Conservation (phyloP, 2,113 vertebrate species). For the Aphelocoma coerulescens region DNA sequence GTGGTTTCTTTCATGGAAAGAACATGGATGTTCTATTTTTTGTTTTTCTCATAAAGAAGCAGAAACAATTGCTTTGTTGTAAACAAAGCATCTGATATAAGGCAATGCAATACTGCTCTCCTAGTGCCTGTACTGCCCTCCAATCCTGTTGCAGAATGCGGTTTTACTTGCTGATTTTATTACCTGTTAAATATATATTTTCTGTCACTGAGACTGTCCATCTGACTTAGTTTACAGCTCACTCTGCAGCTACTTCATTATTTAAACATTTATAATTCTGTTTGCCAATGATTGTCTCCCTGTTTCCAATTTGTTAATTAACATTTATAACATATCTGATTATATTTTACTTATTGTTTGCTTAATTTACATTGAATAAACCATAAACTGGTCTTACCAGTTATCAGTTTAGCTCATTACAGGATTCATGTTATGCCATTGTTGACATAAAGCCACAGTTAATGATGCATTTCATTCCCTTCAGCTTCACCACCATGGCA, state of each 20-base stretch:
- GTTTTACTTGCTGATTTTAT: background rate
- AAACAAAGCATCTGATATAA: background rate
- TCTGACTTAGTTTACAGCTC: background rate
- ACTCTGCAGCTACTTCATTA: background rate
- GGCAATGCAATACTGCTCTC: background rate
- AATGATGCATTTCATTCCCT: background rate
- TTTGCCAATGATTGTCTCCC: background rate
- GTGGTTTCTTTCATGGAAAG: fast-evolving
- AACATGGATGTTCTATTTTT: background rate
- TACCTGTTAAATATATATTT: background rate
- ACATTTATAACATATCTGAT: background rate
- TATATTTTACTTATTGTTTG: background rate
- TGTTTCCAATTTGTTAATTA: background rate
- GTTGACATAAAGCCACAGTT: background rate
- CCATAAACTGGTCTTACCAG: background rate
- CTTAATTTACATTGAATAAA: background rate
- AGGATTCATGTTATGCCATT: background rate
- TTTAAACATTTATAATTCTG: background rate
- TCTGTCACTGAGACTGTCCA: background rate
- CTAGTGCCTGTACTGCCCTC: background rate
- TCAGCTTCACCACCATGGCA: background rate
- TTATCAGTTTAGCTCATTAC: background rate
- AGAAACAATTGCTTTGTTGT: background rate
- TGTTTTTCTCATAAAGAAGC: background rate
- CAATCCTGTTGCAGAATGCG: background rate